Conservation (phyloP, 2,888 invertebrate genomes). For the Caradrina kadenii region DNA sequence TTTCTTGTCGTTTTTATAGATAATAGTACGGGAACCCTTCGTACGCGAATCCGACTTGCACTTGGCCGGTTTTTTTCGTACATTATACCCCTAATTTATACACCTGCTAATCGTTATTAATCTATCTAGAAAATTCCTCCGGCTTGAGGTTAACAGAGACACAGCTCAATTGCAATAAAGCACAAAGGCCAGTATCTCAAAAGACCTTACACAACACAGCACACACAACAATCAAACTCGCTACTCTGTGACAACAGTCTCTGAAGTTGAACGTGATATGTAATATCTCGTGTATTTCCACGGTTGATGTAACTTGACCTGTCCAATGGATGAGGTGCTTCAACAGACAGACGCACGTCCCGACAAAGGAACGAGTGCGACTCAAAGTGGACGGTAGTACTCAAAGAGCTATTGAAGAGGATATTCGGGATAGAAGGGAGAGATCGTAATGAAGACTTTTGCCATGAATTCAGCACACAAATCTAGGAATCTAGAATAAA, state of each 20-base stretch:
- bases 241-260: conserved; percentile 20
- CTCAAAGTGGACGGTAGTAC: conserved; percentile 20
- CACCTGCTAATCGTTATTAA: too few relatives aligned
- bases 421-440: neutral
- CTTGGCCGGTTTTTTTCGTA: too few relatives aligned
- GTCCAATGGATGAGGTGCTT: conserved; percentile 39
- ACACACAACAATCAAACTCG: neutral
- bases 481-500: too few relatives aligned
- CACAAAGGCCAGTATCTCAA: neutral
- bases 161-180: neutral
- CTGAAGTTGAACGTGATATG: conserved; percentile 18
- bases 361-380: conserved; percentile 29
- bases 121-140: too few relatives aligned
- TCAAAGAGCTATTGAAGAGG: conserved; percentile 31
- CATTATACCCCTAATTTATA: too few relatives aligned
- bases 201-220: neutral
- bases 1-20: too few relatives aligned
- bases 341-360: conserved; percentile 22
- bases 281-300: conserved; percentile 36
- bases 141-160: too few relatives aligned
- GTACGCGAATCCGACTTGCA: too few relatives aligned
- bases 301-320: conserved; percentile 38
- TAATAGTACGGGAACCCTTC: too few relatives aligned
- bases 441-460: too few relatives aligned
- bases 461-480: too few relatives aligned